Evolutionary conservation across 2,888 invertebrate species (phyloP), one percentile per base, ranked within the genome.

Genomic region (Agrilus biguttatus): DNA sequence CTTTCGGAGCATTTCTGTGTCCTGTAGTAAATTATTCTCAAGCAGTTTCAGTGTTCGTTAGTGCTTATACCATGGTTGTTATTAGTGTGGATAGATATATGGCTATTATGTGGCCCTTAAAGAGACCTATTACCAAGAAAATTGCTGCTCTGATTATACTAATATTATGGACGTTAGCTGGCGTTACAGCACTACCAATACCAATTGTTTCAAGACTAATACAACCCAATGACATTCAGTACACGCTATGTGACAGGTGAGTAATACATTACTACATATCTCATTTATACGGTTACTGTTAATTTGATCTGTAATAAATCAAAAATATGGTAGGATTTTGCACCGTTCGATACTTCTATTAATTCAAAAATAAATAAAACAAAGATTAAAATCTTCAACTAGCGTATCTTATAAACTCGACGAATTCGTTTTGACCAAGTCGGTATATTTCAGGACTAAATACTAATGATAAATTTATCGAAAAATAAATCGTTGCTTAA

Each of bases 81-180:
- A 89, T 93, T 59, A 89, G 90, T 51, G 76, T 89, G 42, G 92
- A 93, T 67, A 77, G 91, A 14, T 93, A 88, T 59, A 80, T 88
- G 63, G 89, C 88, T 40, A 91, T 93, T 47, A 82, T 91, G 77
- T 83, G 86, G 70, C 92, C 92, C 0, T 63, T 93, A 42, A 74
- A 80, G 51, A 89, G 88, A 1, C 72, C 89, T 35, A 74, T 90
- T 58, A 81, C 85, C 17, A 84, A 83, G 58, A 74, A 73, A 33
- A 73, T 74, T 13, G 83, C 85, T 0, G 77, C 78, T 46, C 59
- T 77, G 44, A 76, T 83, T 36, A 85, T 89, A 32, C 68, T 72
- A 1, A 65, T 72, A 0, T 83, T 88, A 1, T 89, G 88, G 88
- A 52, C 75, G 2, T 73, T 85, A 0, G 86, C 91, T 0, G 63